phyloP scores from a whole-genome alignment of 2,113 vertebrate species.

The Pterocles burchelli region DNA sequence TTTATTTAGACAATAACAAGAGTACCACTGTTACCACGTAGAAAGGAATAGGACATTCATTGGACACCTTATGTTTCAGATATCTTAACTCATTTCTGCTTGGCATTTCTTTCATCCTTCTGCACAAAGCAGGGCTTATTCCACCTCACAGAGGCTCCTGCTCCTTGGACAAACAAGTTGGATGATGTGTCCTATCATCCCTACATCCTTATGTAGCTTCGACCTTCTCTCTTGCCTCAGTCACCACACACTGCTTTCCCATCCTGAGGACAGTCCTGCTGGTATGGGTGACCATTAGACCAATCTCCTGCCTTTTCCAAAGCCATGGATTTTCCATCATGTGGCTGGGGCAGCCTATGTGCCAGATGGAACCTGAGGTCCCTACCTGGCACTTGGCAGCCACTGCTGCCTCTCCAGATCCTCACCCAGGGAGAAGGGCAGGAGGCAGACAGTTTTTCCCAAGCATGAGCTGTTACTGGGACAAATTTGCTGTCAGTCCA shows the following conservation, averaged over 20 bases:
- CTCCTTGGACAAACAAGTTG: neutral
- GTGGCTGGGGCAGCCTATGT: neutral
- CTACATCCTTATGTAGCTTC: neutral
- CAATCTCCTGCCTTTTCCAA: neutral
- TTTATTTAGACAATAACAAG: neutral
- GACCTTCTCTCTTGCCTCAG: neutral
- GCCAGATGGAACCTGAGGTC: neutral
- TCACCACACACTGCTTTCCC: neutral
- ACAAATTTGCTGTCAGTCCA: neutral
- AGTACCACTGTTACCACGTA: rapidly evolving
- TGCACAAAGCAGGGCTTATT: neutral
- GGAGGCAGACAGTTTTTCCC: neutral
- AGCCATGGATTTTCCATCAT: neutral
- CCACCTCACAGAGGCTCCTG: neutral
- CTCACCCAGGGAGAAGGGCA: neutral
- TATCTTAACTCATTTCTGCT: neutral
- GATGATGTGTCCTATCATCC: neutral
- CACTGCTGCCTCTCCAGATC: neutral
- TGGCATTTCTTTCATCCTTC: neutral
- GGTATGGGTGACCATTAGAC: neutral
- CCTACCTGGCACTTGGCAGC: neutral
- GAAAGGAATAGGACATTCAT: neutral
- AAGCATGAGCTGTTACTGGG: neutral
- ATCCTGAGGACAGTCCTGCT: rapidly evolving
- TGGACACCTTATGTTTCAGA: neutral